These are phyloP conservation scores for Aporrectodea caliginosa DNA, from an alignment of 1,140 invertebrate species.

Conservation along the genomic window DNA sequence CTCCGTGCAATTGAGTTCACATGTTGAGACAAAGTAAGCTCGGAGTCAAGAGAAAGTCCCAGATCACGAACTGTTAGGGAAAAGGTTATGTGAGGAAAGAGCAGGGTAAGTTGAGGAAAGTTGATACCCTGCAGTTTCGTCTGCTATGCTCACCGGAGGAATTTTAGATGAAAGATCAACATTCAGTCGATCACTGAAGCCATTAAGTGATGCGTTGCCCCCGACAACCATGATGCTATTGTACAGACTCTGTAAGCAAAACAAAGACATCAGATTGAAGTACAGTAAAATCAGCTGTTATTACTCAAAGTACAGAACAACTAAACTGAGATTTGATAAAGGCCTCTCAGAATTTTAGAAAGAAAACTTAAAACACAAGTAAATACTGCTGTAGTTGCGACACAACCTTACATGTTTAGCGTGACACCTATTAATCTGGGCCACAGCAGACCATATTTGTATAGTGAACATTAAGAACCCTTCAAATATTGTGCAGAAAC, in stretches of 20 bases:
- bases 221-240: conserved; percentile 85
- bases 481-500: no score
- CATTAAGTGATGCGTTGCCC: conserved; percentile 79
- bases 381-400: no score
- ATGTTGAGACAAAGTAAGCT: background rate
- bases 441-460: no score
- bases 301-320: no score
- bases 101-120: background rate
- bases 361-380: no score
- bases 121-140: background rate
- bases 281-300: no score
- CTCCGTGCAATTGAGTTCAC: background rate
- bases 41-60: background rate
- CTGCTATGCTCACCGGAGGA: conserved; percentile 63
- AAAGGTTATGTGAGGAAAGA: background rate
- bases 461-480: no score
- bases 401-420: no score
- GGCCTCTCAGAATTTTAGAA: no score
- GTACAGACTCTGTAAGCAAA: conserved; percentile 64
- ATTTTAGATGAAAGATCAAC: conserved; percentile 81
- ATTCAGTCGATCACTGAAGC: conserved; percentile 81
- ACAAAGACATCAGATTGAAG: background rate
- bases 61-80: background rate
- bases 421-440: no score
- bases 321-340: no score